phyloP scores from a whole-genome alignment of 30 jellyfish, hydroid and myxozoan genomes.

The Nemopilema nomurai region DNA sequence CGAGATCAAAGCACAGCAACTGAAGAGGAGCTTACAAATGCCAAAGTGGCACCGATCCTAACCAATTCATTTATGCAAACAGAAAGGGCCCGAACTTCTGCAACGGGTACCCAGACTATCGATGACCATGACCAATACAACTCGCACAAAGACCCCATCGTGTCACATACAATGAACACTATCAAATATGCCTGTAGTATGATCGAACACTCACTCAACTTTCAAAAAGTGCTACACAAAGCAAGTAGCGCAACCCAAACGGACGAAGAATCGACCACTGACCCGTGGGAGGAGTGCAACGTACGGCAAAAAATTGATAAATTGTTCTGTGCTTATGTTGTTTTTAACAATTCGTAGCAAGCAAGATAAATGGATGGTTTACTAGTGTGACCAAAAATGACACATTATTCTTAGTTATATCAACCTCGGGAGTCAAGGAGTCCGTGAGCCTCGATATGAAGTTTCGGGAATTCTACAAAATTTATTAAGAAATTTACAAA shows the following conservation, averaged over 20 bases:
- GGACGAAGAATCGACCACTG: background rate
- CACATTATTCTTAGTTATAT: too few species aligned
- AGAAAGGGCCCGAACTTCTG: background rate
- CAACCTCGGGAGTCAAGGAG: too few species aligned
- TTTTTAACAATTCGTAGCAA: background rate
- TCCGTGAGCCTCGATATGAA: too few species aligned
- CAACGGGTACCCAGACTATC: background rate
- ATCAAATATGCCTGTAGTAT: conserved; percentile 2
- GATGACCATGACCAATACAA: background rate
- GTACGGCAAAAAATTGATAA: background rate
- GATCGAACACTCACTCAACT: conserved; percentile 2
- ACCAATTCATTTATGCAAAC: background rate
- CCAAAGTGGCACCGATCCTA: background rate
- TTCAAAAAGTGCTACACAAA: background rate
- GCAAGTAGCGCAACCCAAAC: conserved; percentile 25
- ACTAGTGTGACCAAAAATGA: too few species aligned
- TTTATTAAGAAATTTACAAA: too few species aligned
- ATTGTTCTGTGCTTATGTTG: too few species aligned
- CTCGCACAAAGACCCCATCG: background rate
- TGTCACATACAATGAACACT: background rate
- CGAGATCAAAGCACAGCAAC: background rate
- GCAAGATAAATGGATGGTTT: too few species aligned
- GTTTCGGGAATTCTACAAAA: too few species aligned
- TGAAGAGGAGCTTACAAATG: background rate
- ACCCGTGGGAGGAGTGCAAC: background rate